Percentiles rank a stretch among this genome's conserved stretches.
These are phyloP conservation scores for Yponomeuta evonymella DNA, from an alignment of 2,888 invertebrate species.

Conservation along the genomic window DNA sequence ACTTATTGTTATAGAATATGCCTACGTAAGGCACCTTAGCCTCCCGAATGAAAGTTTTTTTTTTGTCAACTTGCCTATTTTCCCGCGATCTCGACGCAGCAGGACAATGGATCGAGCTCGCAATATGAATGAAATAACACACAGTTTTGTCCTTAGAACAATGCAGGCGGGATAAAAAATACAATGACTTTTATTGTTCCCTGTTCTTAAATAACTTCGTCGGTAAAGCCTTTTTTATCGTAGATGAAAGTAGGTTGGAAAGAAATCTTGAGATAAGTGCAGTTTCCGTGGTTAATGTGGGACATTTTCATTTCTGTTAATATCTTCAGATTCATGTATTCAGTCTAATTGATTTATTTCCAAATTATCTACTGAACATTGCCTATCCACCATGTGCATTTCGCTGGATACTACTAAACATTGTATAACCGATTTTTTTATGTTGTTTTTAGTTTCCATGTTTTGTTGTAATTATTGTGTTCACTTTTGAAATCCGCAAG, in stretches of 20 bases:
- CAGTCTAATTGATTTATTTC: too few relatives aligned
- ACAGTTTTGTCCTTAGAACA: slow-evolving; percentile 32
- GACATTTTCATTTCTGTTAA: neutral
- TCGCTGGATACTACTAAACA: too few relatives aligned
- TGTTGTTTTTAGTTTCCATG: too few relatives aligned
- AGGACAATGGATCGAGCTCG: slow-evolving; percentile 52
- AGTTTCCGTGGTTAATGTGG: neutral
- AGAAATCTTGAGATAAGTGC: neutral
- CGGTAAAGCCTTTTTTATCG: slow-evolving; percentile 10
- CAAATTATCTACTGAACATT: too few relatives aligned
- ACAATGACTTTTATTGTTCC: slow-evolving; percentile 24
- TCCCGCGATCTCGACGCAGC: slow-evolving; percentile 28
- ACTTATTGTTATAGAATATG: too few relatives aligned
- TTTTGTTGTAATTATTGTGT: too few relatives aligned
- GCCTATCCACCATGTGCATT: too few relatives aligned
- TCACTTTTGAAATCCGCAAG: too few relatives aligned
- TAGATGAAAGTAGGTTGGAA: slow-evolving; percentile 2
- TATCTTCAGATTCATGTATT: neutral
- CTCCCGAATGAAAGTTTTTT: too few relatives aligned
- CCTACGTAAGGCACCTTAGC: too few relatives aligned
- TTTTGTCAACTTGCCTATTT: slow-evolving; percentile 25
- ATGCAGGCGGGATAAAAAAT: slow-evolving; percentile 24
- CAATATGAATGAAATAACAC: slow-evolving; percentile 46
- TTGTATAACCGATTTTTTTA: too few relatives aligned
- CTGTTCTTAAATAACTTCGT: slow-evolving; percentile 15